Conservation (phyloP, 2,113 vertebrate genomes). For the Oreochromis spilurus region DNA sequence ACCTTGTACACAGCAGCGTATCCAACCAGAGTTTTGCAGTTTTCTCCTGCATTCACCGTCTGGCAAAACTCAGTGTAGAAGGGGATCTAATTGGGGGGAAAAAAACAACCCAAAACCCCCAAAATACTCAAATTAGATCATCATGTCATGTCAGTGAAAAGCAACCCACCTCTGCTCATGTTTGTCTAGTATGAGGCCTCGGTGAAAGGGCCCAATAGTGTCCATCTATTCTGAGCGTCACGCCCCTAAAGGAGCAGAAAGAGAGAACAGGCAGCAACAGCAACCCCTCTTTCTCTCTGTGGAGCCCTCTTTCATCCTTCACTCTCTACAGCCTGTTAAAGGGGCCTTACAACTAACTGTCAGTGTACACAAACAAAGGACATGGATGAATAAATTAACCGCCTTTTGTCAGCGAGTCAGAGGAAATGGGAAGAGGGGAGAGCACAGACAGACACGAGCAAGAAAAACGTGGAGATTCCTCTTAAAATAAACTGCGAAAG, state of each 20-base stretch:
- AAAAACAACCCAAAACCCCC: conserved; percentile 1
- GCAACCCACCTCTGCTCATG: conserved; percentile 13
- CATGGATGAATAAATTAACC: conserved; percentile 66
- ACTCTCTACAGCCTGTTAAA: conserved; percentile 53
- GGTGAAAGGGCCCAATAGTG: conserved; percentile 41
- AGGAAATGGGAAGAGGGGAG: neutral
- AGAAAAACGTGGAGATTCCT: neutral
- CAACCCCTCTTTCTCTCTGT: conserved; percentile 40
- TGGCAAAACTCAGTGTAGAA: conserved; percentile 83
- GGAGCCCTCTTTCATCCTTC: conserved; percentile 50
- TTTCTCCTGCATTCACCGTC: conserved; percentile 82
- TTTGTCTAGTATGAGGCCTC: conserved; percentile 22
- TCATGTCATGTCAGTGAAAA: neutral
- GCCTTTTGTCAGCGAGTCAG: conserved; percentile 38
- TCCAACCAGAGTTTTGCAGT: conserved; percentile 87
- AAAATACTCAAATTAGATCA: conserved; percentile 23
- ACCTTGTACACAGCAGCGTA: conserved; percentile 94
- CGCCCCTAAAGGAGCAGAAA: conserved; percentile 50
- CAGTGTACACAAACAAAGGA: conserved; percentile 58
- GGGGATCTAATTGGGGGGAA: conserved; percentile 74
- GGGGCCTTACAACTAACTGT: conserved; percentile 58
- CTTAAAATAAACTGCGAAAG: neutral
- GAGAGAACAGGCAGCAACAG: conserved; percentile 55
- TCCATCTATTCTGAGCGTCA: conserved; percentile 48
- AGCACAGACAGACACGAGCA: neutral